A percentile compares a stretch with the other conserved stretches of the same genome.
Conservation (phyloP, 1,140 invertebrate species). For the Frieseomelitta varia region DNA sequence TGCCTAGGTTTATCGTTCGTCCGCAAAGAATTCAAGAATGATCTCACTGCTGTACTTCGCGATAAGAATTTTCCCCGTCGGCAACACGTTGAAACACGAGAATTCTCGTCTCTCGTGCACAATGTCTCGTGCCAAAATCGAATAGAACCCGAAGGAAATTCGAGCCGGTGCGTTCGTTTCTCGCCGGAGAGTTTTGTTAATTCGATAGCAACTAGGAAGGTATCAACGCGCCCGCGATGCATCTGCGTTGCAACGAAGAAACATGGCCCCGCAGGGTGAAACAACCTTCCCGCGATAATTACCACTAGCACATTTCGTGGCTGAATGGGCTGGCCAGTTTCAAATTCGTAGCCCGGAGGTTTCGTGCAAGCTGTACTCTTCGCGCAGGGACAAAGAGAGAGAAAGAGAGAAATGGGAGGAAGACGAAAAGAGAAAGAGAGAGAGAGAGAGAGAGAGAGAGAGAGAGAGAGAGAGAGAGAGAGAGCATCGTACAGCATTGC, state of each 20-base stretch:
- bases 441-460: not conserved
- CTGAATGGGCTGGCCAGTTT: slow-evolving; percentile 37
- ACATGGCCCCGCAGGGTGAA: not conserved
- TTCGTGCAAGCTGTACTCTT: slow-evolving; percentile 47
- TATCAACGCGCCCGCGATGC: not conserved
- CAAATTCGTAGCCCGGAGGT: slow-evolving; percentile 50
- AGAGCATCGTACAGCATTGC: slow-evolving; percentile 27
- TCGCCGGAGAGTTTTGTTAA: slow-evolving; percentile 8
- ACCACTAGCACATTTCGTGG: slow-evolving; percentile 36
- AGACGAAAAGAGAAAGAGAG: not conserved
- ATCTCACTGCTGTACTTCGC: too few relatives aligned
- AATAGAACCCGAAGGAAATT: not conserved
- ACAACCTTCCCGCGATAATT: slow-evolving; percentile 42
- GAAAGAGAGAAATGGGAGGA: not conserved
- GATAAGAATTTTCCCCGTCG: too few relatives aligned
- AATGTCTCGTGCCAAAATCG: too few relatives aligned
- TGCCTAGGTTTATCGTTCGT: too few relatives aligned
- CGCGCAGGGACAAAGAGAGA: not conserved
- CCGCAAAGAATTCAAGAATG: too few relatives aligned
- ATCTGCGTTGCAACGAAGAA: slow-evolving; percentile 4
- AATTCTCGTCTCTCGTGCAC: too few relatives aligned
- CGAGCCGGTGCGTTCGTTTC: not conserved
- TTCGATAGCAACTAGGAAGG: slow-evolving; percentile 12
- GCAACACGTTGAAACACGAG: too few relatives aligned
- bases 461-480: not conserved